Conservation (phyloP, 64 coral and sea anemone species). For the Montipora sp. region DNA sequence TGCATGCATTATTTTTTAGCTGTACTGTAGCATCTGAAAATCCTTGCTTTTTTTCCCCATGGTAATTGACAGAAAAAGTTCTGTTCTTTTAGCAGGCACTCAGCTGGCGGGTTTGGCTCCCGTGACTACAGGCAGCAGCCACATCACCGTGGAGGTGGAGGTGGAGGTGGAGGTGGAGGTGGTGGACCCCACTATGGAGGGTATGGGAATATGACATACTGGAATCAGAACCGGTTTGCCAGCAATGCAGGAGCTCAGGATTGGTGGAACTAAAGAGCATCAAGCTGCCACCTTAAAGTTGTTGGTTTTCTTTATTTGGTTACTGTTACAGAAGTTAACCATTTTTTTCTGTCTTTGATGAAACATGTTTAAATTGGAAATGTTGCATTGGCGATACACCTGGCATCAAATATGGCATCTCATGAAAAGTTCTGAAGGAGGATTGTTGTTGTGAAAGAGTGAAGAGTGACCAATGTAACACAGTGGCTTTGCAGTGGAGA, state of each 20-base stretch:
- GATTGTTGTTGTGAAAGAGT: background rate
- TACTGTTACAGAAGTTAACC: conserved; percentile 32
- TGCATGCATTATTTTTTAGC: too few species aligned
- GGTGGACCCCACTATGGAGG: conserved; percentile 59
- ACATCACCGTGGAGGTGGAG: conserved; percentile 78
- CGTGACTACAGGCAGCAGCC: conserved; percentile 98
- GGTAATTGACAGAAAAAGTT: background rate
- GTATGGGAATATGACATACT: conserved; percentile 33
- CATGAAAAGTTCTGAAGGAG: background rate
- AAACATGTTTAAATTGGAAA: conserved; percentile 45
- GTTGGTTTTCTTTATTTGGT: conserved; percentile 34
- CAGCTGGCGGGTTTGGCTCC: conserved; percentile 69
- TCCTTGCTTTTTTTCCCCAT: too few species aligned
- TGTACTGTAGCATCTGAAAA: too few species aligned
- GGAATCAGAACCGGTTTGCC: conserved; percentile 57
- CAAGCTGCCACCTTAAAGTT: background rate
- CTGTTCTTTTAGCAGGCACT: conserved; percentile 19
- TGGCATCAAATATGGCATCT: conserved; percentile 78
- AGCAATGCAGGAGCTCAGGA: conserved; percentile 69
- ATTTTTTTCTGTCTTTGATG: conserved; percentile 44
- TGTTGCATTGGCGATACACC: conserved; percentile 67
- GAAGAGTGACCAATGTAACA: background rate
- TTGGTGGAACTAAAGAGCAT: conserved; percentile 86
- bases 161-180: conserved; percentile 56
- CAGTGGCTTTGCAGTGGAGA: background rate